Percentiles rank a stretch among this genome's conserved stretches.
These are phyloP conservation scores for Drymodes brunneopygia DNA, from an alignment of 2,113 vertebrate species.

Conservation along the genomic window DNA sequence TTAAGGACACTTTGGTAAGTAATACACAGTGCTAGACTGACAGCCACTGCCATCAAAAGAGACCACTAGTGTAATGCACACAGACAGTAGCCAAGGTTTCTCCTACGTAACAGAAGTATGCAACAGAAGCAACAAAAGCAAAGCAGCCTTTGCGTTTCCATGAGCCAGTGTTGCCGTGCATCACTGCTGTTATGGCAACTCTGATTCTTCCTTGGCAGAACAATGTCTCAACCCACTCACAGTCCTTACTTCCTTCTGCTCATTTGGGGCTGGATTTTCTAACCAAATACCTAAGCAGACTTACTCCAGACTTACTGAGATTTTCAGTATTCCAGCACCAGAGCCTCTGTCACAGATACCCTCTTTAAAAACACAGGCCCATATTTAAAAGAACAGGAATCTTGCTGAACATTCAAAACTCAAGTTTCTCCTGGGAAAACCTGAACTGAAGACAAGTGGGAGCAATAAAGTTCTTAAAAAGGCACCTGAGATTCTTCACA, in stretches of 20 bases:
- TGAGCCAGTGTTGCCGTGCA: fast-evolving
- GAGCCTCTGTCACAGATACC: not conserved
- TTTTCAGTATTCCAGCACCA: not conserved
- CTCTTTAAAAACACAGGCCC: not conserved
- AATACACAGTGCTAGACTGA: not conserved
- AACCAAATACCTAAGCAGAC: not conserved
- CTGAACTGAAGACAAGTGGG: not conserved
- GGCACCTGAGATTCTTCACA: not conserved
- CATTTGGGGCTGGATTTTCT: not conserved
- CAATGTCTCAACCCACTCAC: not conserved
- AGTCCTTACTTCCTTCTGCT: not conserved
- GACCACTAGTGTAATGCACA: not conserved
- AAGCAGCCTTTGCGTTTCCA: not conserved
- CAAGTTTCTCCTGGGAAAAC: not conserved
- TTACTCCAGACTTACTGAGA: not conserved
- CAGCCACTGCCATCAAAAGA: not conserved
- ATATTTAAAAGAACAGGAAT: not conserved
- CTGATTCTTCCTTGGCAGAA: not conserved
- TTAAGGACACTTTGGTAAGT: not conserved
- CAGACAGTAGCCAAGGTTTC: not conserved
- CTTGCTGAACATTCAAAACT: not conserved
- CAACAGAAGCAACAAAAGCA: not conserved
- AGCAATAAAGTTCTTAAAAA: not conserved
- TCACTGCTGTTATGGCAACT: not conserved
- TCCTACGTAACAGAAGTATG: not conserved